Base-by-base conservation (phyloP, 2,888 invertebrate species). In the Drosophila demipolita region DNA sequence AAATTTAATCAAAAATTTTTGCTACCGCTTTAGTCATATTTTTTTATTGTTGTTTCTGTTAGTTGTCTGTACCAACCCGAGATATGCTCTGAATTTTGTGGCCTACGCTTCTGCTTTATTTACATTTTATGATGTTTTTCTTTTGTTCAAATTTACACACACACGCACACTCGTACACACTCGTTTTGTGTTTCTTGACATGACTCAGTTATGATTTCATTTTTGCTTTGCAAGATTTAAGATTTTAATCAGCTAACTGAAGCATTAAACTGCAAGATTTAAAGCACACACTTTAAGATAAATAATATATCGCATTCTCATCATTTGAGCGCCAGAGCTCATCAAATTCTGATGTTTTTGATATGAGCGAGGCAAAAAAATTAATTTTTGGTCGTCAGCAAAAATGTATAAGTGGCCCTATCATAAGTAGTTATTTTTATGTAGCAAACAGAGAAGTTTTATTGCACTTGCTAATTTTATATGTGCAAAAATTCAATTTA, bases 201-300 rank as follows among this genome's bases (percentile, higher is more conserved):
- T 88, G 83, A 80, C 70, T 88, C 87, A 83, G 78, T 71, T 82
- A 73, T 75, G 75, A 78, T 76, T 76, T 78, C 77, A 78, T 73
- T 73, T 68, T 61, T 68, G 72, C 68, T 72, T 65, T 67, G 58
- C 36, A 53, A 60, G 62, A 72, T 72, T 78, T 80, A 66, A 76
- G 77, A 78, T 80, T 78, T 76, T 76, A 72, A 78, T 78, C 80
- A 78, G 77, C 59, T 53, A 75, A 65, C 67, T 72, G 76, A 78
- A 80, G 78, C 78, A 78, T 65, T 66, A 33, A 75, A 38, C 71
- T 59, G 20, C 50, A 70, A 64, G 55, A 78, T 62, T 62, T 80
- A 59, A 80, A 68, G 38, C 71, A 67, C 52, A 54, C 60, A 67
- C 61, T 65, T 71, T 8, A 5, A 63, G 65, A 72, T 76, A 67